Base-by-base conservation (phyloP, 2,113 vertebrate genomes). In the Baryphthengus martii region DNA sequence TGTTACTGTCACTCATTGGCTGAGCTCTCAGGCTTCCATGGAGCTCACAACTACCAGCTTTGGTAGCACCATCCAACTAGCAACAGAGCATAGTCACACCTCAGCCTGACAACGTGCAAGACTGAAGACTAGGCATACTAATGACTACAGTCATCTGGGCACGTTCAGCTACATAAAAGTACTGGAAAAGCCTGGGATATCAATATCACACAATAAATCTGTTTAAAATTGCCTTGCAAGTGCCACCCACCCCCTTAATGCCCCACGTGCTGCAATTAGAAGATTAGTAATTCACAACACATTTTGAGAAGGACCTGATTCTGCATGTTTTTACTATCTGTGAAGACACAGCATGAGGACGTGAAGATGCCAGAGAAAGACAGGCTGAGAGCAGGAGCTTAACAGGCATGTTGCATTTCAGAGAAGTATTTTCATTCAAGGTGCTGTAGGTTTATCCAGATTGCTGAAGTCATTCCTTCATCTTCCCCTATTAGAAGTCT, bases 41-140 rank as follows among this genome's bases (percentile, higher is more conserved):
- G 53, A 95, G 81, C 77, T 94, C 61, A 56, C 65, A 67, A 72
- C 45, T 35, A 44, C 17, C 29, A 90, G 40, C 55, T 96, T 90
- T 96, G 97, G 86, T 96, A 96, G 75, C 31, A 68, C 39, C 88
- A 62, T 53, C 31, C 56, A 20, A 89, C 67, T 76, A 77, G 75
- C 76, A 76, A 67, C 40, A 45, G 25, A 92, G 80, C 74, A 75
- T 72, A 86, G 85, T 93, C 75, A 68, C 80, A 71, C 71, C 76
- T 87, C 76, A 88, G 74, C 31, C 49, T 80, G 86, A 40, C 71
- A 61, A 76, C 11, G 9, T 58, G 45, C 33, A 33, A 42, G 59
- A 52, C 18, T 85, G 82, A 95, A 94, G 65, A 68, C 20, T 23
- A 47, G 13, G 4, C 50, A 19, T 24, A 12, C 50, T 17, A 65